phyloP scores from a whole-genome alignment of 2,113 vertebrate species.

The Paralichthys olivaceus region DNA sequence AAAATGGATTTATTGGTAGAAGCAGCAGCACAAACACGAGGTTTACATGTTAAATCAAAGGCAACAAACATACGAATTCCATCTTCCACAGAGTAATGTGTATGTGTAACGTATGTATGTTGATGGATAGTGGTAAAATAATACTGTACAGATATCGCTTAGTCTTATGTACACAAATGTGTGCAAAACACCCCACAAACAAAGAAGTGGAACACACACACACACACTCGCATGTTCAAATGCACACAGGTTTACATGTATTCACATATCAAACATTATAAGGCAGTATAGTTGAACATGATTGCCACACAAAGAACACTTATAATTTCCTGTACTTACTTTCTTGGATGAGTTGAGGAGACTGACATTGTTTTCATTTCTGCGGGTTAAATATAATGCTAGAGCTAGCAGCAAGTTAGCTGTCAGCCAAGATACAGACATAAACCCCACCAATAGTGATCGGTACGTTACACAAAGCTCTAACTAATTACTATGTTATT shows the following conservation, averaged over 20 bases:
- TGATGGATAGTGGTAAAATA: slow-evolving; percentile 62
- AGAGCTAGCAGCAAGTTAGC: slow-evolving; percentile 1
- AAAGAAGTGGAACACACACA: slow-evolving; percentile 30
- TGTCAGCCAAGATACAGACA: background rate
- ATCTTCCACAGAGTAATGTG: slow-evolving; percentile 29
- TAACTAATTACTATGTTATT: no score
- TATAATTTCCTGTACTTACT: background rate
- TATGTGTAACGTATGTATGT: background rate
- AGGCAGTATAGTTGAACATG: slow-evolving; percentile 23
- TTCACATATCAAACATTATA: slow-evolving; percentile 56
- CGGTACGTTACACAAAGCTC: no score
- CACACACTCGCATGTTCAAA: slow-evolving; percentile 25
- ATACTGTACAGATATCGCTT: slow-evolving; percentile 21
- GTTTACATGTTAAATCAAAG: slow-evolving; percentile 36
- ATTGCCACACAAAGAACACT: background rate
- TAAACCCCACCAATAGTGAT: background rate
- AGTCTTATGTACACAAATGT: slow-evolving; percentile 43
- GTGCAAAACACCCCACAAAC: slow-evolving; percentile 55
- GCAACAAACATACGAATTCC: slow-evolving; percentile 37
- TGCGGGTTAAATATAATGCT: background rate
- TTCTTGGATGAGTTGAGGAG: slow-evolving; percentile 4
- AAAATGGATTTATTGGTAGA: slow-evolving; percentile 69
- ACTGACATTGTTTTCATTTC: background rate
- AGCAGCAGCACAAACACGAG: slow-evolving; percentile 59
- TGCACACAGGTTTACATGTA: slow-evolving; percentile 53